These are phyloP conservation scores for Abrostola triplasia DNA, from an alignment of 2,888 invertebrate species.

Conservation along the genomic window DNA sequence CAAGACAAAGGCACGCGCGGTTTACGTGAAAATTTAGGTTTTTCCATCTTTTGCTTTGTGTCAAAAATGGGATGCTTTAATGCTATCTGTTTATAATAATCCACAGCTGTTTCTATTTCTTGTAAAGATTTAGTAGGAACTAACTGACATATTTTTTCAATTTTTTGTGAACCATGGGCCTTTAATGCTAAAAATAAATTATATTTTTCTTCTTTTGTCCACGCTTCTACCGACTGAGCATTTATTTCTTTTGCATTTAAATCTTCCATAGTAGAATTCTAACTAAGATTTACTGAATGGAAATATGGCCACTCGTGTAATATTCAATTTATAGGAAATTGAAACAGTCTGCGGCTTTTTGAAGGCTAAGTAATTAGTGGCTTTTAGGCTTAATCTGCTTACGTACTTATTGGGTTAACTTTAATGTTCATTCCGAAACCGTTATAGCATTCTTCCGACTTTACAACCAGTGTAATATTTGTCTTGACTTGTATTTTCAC, in stretches of 20 bases:
- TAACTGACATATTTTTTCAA: conserved; percentile 55
- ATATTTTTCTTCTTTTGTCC: conserved; percentile 75
- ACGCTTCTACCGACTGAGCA: conserved; percentile 53
- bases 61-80: conserved; percentile 37
- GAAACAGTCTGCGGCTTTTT: no score
- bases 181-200: conserved; percentile 67
- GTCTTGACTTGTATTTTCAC: no score
- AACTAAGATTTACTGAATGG: no score
- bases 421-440: no score
- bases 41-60: conserved; percentile 13
- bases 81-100: conserved; percentile 65
- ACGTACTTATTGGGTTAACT: no score
- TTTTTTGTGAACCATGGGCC: conserved; percentile 59
- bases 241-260: not conserved
- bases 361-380: no score
- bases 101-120: conserved; percentile 65
- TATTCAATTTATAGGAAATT: no score
- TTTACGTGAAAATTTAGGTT: conserved; percentile 9
- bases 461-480: no score
- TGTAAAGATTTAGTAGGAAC: conserved; percentile 65
- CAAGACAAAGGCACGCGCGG: conserved; percentile 66
- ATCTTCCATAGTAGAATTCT: no score
- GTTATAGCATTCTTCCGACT: no score
- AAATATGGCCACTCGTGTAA: no score
- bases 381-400: no score